Evolutionary conservation across 2,888 invertebrate genomes (phyloP).

Genomic region (Protula sp.): DNA sequence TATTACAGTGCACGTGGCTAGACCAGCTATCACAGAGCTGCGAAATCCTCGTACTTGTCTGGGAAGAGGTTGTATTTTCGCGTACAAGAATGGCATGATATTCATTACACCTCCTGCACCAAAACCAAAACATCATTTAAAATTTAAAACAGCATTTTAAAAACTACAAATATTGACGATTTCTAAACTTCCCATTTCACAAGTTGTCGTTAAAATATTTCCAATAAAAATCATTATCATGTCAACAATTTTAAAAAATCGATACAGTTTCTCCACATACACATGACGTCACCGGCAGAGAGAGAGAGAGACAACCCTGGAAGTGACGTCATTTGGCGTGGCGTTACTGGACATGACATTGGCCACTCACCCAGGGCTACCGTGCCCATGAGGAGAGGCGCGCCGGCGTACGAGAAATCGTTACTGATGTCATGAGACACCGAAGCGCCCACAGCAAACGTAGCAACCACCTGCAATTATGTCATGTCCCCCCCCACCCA

Average conservation of each 20-base stretch:
- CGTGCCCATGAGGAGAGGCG: slow-evolving; percentile 51
- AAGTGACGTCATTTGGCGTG: no score
- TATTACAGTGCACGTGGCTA: slow-evolving; percentile 41
- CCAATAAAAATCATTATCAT: no score
- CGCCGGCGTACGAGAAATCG: slow-evolving; percentile 40
- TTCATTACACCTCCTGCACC: slow-evolving; percentile 44
- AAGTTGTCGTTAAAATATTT: no score
- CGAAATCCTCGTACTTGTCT: slow-evolving; percentile 39
- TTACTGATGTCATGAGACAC: slow-evolving; percentile 37
- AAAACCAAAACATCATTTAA: background rate
- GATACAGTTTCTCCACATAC: no score
- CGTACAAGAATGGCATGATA: slow-evolving; percentile 48
- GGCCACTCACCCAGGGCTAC: slow-evolving; percentile 41
- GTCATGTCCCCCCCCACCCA: no score
- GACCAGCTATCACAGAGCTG: slow-evolving; percentile 37
- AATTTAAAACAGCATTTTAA: no score
- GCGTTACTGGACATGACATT: no score
- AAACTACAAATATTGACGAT: no score
- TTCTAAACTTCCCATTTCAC: no score
- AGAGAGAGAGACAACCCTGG: no score
- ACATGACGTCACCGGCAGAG: no score
- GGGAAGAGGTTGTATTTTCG: slow-evolving; percentile 37
- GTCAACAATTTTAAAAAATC: no score
- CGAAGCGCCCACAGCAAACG: slow-evolving; percentile 46
- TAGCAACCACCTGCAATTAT: slow-evolving; percentile 40